Evolutionary conservation across 2,888 invertebrate genomes (phyloP).

Genomic region (Drosophila borborema): DNA sequence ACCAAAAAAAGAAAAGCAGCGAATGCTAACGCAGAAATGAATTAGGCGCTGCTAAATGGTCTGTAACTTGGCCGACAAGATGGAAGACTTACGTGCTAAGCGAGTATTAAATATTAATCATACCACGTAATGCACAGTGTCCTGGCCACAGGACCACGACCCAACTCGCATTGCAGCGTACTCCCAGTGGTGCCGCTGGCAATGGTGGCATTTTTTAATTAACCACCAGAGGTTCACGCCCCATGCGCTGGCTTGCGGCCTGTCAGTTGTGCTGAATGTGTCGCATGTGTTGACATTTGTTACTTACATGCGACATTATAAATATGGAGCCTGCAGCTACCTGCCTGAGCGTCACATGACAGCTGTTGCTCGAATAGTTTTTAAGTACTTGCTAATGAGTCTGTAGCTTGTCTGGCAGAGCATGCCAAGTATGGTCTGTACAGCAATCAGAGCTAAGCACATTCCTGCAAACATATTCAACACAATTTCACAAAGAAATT

Average conservation of each 20-base stretch:
- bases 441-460: background rate
- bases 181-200: constrained; percentile 6
- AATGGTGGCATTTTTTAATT: constrained; percentile 65
- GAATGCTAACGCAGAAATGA: constrained; percentile 25
- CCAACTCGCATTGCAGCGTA: constrained; percentile 46
- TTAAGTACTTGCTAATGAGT: constrained; percentile 80
- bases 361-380: constrained; percentile 78
- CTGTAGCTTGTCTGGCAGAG: constrained; percentile 37
- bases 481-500: background rate
- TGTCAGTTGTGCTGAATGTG: constrained; percentile 60
- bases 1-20: background rate
- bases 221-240: constrained; percentile 63
- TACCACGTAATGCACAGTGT: constrained; percentile 26
- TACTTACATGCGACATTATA: constrained; percentile 70
- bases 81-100: constrained; percentile 47
- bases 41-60: constrained; percentile 58
- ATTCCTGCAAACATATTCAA: constrained; percentile 13
- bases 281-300: constrained; percentile 78
- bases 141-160: constrained; percentile 7
- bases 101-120: constrained; percentile 61
- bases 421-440: constrained; percentile 11
- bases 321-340: constrained; percentile 47
- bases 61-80: constrained; percentile 51
- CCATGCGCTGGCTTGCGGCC: constrained; percentile 17
- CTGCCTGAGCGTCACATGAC: constrained; percentile 54